These are phyloP conservation scores for Neelides folsomi DNA, from an alignment of 2,888 invertebrate species.

Conservation along the genomic window DNA sequence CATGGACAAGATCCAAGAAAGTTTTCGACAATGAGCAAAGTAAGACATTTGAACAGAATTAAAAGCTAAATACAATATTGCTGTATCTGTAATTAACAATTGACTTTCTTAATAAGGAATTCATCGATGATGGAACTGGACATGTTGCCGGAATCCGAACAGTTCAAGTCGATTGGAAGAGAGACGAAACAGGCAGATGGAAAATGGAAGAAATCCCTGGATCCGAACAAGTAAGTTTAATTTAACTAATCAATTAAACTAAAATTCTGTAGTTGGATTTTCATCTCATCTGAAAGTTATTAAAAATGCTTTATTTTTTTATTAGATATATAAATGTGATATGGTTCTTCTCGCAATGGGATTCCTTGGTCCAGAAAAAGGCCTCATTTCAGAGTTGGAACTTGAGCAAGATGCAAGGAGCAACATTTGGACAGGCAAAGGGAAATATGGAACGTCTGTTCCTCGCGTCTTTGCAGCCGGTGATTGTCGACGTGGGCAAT, in stretches of 20 bases:
- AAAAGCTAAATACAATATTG: not conserved
- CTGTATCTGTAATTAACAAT: not conserved
- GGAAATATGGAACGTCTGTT: conserved; percentile 64
- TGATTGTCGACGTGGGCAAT: conserved; percentile 98
- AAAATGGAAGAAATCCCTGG: conserved; percentile 76
- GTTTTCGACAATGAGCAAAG: conserved; percentile 84
- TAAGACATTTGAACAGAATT: conserved; percentile 33
- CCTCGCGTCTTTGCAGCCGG: conserved; percentile 88
- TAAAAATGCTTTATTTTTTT: not conserved
- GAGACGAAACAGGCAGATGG: conserved; percentile 79
- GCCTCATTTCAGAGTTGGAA: conserved; percentile 62
- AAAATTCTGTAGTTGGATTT: not conserved
- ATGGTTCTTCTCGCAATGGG: conserved; percentile 96
- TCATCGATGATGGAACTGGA: conserved; percentile 75
- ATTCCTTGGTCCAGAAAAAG: conserved; percentile 88
- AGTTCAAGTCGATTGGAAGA: conserved; percentile 83
- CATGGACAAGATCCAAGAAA: conserved; percentile 84
- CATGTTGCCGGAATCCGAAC: conserved; percentile 83
- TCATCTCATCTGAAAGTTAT: not conserved
- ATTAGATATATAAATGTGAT: conserved; percentile 63
- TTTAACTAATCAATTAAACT: not conserved
- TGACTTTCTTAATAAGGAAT: conserved; percentile 47
- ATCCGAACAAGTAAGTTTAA: conserved; percentile 48
- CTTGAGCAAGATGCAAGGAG: conserved; percentile 79
- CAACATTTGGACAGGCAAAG: conserved; percentile 69